Conservation (phyloP, 2,113 vertebrate species). For the Climacteris rufus region DNA sequence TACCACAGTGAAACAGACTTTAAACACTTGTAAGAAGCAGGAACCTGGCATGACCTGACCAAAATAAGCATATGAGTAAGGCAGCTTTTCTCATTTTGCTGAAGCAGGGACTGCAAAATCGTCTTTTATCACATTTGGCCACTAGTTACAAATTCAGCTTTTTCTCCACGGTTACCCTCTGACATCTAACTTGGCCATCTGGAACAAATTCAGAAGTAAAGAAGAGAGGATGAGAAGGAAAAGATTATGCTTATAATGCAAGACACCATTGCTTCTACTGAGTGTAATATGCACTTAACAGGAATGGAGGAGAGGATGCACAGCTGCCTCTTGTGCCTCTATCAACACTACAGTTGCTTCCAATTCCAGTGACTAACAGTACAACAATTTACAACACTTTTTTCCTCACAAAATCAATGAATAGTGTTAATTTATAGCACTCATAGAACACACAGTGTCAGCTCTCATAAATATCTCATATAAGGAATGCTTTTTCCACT, state of each 20-base stretch:
- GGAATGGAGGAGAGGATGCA: not conserved
- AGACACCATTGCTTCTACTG: not conserved
- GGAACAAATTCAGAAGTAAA: constrained; percentile 25
- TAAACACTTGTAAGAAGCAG: not conserved
- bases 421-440: constrained; percentile 2
- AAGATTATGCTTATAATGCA: not conserved
- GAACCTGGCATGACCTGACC: not conserved
- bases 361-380: not conserved
- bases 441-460: not conserved
- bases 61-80: not conserved
- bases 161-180: not conserved
- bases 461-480: not conserved
- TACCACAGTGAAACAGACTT: not conserved
- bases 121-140: not conserved
- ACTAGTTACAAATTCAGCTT: constrained; percentile 7
- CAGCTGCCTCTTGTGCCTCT: constrained; percentile 22
- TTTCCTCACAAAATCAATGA: not conserved
- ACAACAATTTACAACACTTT: not conserved
- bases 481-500: not conserved
- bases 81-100: constrained; percentile 12
- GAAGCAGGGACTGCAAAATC: not conserved
- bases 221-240: not conserved
- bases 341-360: not conserved
- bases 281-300: not conserved
- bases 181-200: constrained; percentile 23